Evolutionary conservation across 1,140 invertebrate species (phyloP), one percentile per base, ranked within the genome.

Genomic region (Dolichoris vasculosae): DNA sequence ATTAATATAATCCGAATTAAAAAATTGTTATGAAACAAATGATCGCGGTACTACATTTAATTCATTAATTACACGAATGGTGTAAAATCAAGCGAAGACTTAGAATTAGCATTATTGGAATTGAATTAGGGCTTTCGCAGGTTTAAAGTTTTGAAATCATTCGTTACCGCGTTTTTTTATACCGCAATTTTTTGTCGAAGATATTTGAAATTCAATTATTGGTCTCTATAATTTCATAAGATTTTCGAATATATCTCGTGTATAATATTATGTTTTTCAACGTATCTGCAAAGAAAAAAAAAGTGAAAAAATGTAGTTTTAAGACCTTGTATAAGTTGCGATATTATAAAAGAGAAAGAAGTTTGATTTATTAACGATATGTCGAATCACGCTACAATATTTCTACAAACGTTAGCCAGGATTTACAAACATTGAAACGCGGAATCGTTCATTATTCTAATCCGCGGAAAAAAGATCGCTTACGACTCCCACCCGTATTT

Each of bases 331-430:
- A 40, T 71, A 71, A 4, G 30, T 46, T 76, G n/a, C 8, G 43
- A 48, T 26, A 80, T 30, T 43, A 46, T 64, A 35, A 67, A 3
- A 59, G 59, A 6, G 59, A 80, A 80, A n/a, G 17, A 80, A 26
- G 55, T 30, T 38, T 67, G 78, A 82, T 82, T 82, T 82, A 82
- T 82, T 80, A 46, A 51, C 77, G 83, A 82, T 71, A 71, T 88
- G 79, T 71, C 64, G n/a, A 71, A n/a, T 64, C 43, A 26, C 80
- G 69, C 76, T 48, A 26, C 69, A 71, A 46, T n/a, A 55, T 9
- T 59, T 83, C 71, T 20, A 38, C 30, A 43, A 17, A 30, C 26
- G 55, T 73, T 51, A 82, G 32, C 8, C 15, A 26, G n/a, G 69
- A 75, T 75, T 43, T 38, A 35, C 75, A 77, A 48, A 4, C 35